Evolutionary conservation across 2,113 vertebrate species (phyloP).

Genomic region (Megalops atlanticus): DNA sequence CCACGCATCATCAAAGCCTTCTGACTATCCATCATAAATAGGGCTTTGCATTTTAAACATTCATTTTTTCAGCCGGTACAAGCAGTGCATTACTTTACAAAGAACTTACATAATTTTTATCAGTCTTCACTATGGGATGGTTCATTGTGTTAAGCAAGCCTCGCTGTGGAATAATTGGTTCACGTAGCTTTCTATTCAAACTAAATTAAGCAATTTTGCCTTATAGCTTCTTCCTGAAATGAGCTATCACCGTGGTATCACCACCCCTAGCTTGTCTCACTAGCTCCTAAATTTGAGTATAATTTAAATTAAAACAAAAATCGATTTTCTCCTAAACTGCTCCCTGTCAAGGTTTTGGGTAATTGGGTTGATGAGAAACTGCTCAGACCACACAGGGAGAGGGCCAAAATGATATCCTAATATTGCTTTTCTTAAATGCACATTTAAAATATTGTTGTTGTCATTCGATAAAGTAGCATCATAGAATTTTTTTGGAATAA

Average conservation of each 20-base stretch:
- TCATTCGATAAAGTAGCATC: no score
- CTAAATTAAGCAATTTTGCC: neutral
- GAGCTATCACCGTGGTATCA: neutral
- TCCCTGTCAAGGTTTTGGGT: neutral
- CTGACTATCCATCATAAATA: neutral
- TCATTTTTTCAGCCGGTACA: neutral
- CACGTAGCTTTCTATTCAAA: neutral
- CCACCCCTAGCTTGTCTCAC: neutral
- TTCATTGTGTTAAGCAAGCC: neutral
- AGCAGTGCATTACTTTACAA: neutral
- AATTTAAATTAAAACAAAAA: neutral
- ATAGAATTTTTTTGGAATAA: no score
- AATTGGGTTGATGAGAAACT: neutral
- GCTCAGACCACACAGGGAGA: neutral
- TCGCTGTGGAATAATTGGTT: neutral
- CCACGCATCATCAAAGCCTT: conserved; percentile 9
- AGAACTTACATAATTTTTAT: neutral
- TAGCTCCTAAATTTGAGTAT: neutral
- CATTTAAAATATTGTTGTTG: neutral
- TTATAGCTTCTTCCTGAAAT: neutral
- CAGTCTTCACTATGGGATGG: neutral
- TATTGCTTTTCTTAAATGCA: neutral
- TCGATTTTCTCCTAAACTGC: neutral
- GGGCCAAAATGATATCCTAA: neutral
- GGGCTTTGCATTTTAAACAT: neutral